Base-by-base conservation (phyloP, 2,797 vertebrate species). In the Astyanax mexicanus region DNA sequence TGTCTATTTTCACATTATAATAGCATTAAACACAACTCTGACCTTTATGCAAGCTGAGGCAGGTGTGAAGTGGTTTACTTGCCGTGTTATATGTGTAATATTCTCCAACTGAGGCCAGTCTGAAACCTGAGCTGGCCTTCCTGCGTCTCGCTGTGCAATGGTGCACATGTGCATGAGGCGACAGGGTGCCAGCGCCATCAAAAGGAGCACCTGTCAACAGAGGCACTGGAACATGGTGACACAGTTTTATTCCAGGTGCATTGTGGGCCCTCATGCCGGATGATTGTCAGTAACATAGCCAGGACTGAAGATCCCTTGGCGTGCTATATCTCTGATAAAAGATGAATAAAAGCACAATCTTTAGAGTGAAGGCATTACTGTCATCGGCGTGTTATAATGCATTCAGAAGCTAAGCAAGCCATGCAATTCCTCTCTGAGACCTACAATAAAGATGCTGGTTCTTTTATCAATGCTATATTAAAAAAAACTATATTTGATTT, bases 151-250 rank as follows among this genome's bases (percentile, higher is more conserved):
- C n/a, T 40, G 65, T 52, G 69, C 58, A 27, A 12, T 60, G 61
- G 49, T 44, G 47, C 32, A 57, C 70, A 70, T 71, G 72, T 73
- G 17, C 42, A 65, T 52, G 75, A 54, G 57, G 55, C 38, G 52
- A 45, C 60, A 74, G 29, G 37, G 45, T 73, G 65, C 58, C 68
- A 54, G 35, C 3, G 19, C 44, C 29, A 44, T 70, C 25, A 64
- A 80, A 79, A 69, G 76, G 67, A 75, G 74, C 77, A 81, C 72
- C 74, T 78, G 75, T 74, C 79, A 61, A 35, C 49, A 75, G n/a
- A 47, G 44, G 45, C 55, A 32, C 12, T 61, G 69, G 49, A 58
- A 81, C 70, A 65, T n/a, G 40, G 61, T 60, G 62, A 65, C 72
- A 79, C 60, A 65, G 72, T 60, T 79, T 81, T 64, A 52, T 54